Base-by-base conservation (phyloP, 2,888 invertebrate genomes). In the Cephus pygmeus region DNA sequence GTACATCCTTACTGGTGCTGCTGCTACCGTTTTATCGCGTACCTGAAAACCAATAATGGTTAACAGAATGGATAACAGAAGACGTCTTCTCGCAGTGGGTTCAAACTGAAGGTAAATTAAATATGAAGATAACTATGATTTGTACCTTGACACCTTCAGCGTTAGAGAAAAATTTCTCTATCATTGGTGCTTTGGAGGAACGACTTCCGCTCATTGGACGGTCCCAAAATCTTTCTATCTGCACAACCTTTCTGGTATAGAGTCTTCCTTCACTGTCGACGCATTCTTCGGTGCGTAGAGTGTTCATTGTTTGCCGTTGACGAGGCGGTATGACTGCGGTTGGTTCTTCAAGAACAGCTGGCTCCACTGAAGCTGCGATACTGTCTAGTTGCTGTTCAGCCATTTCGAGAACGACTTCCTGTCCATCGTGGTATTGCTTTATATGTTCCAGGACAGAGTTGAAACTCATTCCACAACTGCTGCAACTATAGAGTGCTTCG, bases 361-460 rank as follows among this genome's bases (percentile, higher is more conserved):
- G 76, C 75, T 35, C 78, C 79, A n/a, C 73, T 74, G 80, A 77
- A 71, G 81, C 73, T 35, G 73, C 76, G 23, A 79, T 69, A 69
- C 82, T 82, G 12, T 88, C 84, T 31, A 87, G 79, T 73, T 87
- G 89, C 11, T 87, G 87, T 69, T 89, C 91, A 4, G 88, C 90
- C 90, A 91, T 94, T 92, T 94, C 95, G 78, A 95, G 92, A 74
- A 95, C 92, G 77, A 95, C 94, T 89, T 95, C 94, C 86, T 95
- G 94, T 75, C 95, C 94, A 87, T 93, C 94, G 85, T 95, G 95
- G 85, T 93, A 95, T 81, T 93, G 93, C 80, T 93, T 93, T 84
- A 95, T 94, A 86, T 95, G 95, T 1, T 95, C 94, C 79, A 94
- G 90, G 6, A 95, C 93, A 0, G 94, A 94, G 40, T 92, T 92